These are phyloP conservation scores for Xestoiulus laeticollis DNA, from an alignment of 2,888 invertebrate genomes.

Conservation along the genomic window DNA sequence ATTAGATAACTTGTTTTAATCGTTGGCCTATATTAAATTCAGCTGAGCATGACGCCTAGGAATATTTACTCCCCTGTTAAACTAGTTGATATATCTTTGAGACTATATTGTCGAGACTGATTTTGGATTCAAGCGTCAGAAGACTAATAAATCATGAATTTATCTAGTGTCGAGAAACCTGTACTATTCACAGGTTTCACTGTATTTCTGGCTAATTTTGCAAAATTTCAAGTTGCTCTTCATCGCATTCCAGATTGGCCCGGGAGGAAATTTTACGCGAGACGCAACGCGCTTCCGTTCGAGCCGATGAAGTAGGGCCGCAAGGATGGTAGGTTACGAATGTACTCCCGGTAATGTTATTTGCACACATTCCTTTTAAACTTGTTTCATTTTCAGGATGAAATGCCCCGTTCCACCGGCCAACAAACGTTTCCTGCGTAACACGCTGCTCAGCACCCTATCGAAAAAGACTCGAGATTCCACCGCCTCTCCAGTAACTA, in stretches of 20 bases:
- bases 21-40: background rate
- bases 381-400: constrained; percentile 42
- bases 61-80: too few species aligned
- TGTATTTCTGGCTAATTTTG: too few species aligned
- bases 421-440: constrained; percentile 45
- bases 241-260: constrained; percentile 38
- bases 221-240: too few species aligned
- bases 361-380: too few species aligned
- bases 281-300: constrained; percentile 34
- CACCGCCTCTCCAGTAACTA: too few species aligned
- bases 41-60: background rate
- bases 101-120: too few species aligned
- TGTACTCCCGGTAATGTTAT: background rate
- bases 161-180: too few species aligned
- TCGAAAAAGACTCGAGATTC: background rate
- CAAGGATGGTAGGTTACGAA: constrained; percentile 29
- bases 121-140: too few species aligned
- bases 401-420: constrained; percentile 45
- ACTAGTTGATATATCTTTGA: too few species aligned
- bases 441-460: background rate
- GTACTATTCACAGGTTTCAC: too few species aligned
- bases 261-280: constrained; percentile 45
- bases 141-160: too few species aligned
- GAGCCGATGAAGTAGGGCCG: constrained; percentile 48
- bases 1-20: too few species aligned